These are phyloP conservation scores for Drosophila putrida DNA, from an alignment of 2,888 invertebrate genomes.

Conservation along the genomic window DNA sequence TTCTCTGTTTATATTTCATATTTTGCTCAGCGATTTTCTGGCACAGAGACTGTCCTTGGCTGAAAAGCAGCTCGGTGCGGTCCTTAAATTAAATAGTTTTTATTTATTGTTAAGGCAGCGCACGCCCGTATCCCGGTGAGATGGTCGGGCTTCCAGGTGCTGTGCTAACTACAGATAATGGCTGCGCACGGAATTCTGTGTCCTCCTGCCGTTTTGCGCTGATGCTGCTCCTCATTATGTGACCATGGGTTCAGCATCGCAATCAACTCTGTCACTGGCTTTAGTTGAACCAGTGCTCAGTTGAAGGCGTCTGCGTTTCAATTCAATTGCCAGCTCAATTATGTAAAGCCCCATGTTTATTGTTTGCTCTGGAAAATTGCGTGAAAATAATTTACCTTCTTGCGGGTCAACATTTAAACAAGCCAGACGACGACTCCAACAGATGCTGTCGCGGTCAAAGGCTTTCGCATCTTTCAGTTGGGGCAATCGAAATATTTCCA, in stretches of 20 bases:
- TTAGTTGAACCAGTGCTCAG: slow-evolving; percentile 27
- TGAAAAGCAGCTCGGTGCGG: slow-evolving; percentile 43
- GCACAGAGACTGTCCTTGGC: slow-evolving; percentile 37
- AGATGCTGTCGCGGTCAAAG: slow-evolving; percentile 61
- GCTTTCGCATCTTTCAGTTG: slow-evolving; percentile 25
- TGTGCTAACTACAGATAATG: slow-evolving; percentile 67
- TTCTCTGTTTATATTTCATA: slow-evolving; percentile 52
- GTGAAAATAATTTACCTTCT: slow-evolving; percentile 78
- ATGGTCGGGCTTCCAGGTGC: slow-evolving; percentile 14
- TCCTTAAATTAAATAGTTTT: slow-evolving; percentile 83
- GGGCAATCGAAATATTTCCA: slow-evolving; percentile 74
- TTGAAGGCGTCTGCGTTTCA: slow-evolving; percentile 49
- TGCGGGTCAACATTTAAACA: slow-evolving; percentile 68
- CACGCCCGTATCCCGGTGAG: slow-evolving; percentile 37
- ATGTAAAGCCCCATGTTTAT: slow-evolving; percentile 74
- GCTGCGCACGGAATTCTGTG: slow-evolving; percentile 44
- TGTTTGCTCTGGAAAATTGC: slow-evolving; percentile 73
- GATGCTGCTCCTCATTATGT: slow-evolving; percentile 42
- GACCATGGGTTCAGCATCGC: slow-evolving; percentile 27
- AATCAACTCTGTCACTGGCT: slow-evolving; percentile 45
- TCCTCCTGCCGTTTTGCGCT: slow-evolving; percentile 18
- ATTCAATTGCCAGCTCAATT: slow-evolving; percentile 75
- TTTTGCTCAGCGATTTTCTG: slow-evolving; percentile 47
- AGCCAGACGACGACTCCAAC: slow-evolving; percentile 37
- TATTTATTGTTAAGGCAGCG: slow-evolving; percentile 75